Conservation (phyloP, 2,113 vertebrate species). For the Apteryx mantelli region DNA sequence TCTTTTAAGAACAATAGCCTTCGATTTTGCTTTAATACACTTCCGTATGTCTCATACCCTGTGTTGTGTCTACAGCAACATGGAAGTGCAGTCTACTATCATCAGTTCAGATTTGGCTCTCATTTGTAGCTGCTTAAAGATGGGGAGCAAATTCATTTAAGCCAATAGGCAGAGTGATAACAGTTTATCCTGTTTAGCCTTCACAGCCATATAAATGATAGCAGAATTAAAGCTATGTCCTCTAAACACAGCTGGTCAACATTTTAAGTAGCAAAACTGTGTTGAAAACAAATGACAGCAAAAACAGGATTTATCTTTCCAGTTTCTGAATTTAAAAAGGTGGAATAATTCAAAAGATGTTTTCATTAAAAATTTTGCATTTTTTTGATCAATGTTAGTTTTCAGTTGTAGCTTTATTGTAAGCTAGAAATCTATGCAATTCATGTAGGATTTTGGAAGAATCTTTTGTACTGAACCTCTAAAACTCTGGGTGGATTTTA, state of each 20-base stretch:
- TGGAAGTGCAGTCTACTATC: background rate
- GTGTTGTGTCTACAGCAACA: background rate
- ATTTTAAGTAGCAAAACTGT: background rate
- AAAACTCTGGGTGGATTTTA: background rate
- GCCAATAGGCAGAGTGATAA: background rate
- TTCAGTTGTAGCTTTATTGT: background rate
- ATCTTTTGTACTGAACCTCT: background rate
- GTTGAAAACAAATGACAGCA: background rate
- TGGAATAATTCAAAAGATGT: background rate
- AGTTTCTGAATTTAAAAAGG: background rate
- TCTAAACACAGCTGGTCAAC: background rate
- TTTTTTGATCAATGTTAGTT: background rate
- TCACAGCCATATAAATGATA: rapidly evolving
- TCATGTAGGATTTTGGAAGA: background rate
- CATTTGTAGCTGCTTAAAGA: background rate
- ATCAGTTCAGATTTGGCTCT: background rate
- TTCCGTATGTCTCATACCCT: background rate
- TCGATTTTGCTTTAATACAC: background rate
- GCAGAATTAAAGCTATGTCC: conserved; percentile 1
- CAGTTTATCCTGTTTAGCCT: background rate
- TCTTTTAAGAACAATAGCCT: background rate
- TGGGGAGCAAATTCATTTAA: conserved; percentile 22
- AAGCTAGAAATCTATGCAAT: background rate
- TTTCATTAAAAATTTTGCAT: background rate
- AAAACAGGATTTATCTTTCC: background rate